phyloP scores from a whole-genome alignment of 2,113 vertebrate species.

The Tachuris rubrigastra region DNA sequence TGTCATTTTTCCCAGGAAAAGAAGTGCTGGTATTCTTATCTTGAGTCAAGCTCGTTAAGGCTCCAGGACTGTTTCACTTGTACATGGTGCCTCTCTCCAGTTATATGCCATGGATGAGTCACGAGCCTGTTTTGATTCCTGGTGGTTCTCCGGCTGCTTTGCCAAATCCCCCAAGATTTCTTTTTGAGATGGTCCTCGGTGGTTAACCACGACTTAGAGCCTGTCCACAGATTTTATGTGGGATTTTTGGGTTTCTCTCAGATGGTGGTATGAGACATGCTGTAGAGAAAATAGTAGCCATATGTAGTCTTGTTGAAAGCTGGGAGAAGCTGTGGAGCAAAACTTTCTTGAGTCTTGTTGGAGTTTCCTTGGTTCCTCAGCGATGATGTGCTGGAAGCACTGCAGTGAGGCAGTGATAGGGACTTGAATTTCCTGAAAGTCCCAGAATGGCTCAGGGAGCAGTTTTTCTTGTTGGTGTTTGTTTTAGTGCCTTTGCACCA shows the following conservation, averaged over 20 bases:
- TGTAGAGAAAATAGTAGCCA: not conserved
- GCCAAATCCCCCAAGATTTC: conserved; percentile 20
- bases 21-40: not conserved
- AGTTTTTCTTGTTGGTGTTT: not conserved
- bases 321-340: not conserved
- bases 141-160: conserved; percentile 14
- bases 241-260: conserved; percentile 16
- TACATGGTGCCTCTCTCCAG: not conserved
- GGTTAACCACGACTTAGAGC: not conserved
- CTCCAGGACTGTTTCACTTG: not conserved
- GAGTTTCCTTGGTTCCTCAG: not conserved
- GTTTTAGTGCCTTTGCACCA: not conserved
- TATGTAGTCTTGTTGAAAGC: not conserved
- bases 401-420: not conserved
- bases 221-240: not conserved
- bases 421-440: not conserved
- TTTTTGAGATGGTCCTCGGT: not conserved
- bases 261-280: not conserved
- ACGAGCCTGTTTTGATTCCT: conserved; percentile 6
- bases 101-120: conserved; percentile 5
- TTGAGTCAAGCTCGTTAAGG: not conserved
- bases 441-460: not conserved
- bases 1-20: not conserved
- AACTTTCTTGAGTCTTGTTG: not conserved
- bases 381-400: not conserved